Evolutionary conservation across 2,113 vertebrate species (phyloP).

Genomic region (Cavia porcellus): DNA sequence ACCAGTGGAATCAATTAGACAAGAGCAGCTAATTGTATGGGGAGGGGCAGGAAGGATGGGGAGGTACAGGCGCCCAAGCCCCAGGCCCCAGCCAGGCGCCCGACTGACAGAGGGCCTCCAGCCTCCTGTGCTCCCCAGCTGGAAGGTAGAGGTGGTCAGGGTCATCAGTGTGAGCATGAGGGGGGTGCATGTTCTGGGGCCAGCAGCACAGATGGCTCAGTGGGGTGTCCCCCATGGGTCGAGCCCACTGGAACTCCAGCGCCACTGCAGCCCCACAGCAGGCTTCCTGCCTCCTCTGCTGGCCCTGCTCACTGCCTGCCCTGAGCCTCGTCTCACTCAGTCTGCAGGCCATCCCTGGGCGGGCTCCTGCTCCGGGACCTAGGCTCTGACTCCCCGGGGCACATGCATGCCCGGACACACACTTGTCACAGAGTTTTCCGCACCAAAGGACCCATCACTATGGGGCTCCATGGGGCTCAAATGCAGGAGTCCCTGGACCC

Average conservation of each 20-base stretch:
- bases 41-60: constrained; percentile 54
- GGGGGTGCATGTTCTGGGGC: neutral
- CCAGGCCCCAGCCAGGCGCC: neutral
- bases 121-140: constrained; percentile 77
- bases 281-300: neutral
- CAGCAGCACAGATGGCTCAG: neutral
- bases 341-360: neutral
- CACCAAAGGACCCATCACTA: fast-evolving
- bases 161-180: neutral
- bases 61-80: neutral
- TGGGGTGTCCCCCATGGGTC: neutral
- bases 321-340: neutral
- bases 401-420: fast-evolving
- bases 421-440: neutral
- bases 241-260: neutral
- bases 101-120: constrained; percentile 59
- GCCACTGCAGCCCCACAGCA: neutral
- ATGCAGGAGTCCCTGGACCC: neutral
- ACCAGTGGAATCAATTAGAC: constrained; percentile 90
- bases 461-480: neutral
- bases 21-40: constrained; percentile 86
- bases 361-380: neutral
- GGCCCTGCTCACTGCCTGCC: neutral
- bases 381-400: neutral
- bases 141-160: constrained; percentile 76